Percentiles rank a stretch among this genome's conserved stretches.
phyloP scores from a whole-genome alignment of 2,888 invertebrate species.

The Ceriagrion tenellum region DNA sequence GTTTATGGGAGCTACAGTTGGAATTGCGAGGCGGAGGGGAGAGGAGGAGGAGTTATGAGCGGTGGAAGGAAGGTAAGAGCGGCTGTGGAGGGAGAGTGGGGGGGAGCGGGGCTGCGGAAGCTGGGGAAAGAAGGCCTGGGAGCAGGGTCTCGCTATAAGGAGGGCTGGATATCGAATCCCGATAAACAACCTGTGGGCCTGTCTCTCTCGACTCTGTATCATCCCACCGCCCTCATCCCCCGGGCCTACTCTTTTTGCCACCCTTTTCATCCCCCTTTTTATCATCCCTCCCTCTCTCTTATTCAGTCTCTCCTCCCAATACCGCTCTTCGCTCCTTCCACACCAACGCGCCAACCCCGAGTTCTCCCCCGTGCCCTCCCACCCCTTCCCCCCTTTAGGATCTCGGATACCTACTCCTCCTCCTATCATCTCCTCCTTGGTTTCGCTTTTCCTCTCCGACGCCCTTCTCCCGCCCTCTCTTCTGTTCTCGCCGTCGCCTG shows the following conservation, averaged over 20 bases:
- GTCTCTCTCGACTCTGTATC: slow-evolving; percentile 57
- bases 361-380: too few relatives aligned
- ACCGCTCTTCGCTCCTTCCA: not conserved
- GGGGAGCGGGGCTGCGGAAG: not conserved
- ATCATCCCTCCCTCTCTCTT: not conserved
- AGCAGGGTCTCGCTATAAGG: slow-evolving; percentile 32
- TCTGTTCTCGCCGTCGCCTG: not conserved
- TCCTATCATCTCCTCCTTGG: not conserved
- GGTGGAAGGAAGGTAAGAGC: not conserved
- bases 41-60: not conserved
- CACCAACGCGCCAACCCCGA: too few relatives aligned
- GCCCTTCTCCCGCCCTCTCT: not conserved
- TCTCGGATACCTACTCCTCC: not conserved
- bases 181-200: slow-evolving; percentile 66
- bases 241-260: not conserved
- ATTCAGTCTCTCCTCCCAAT: too few relatives aligned
- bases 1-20: slow-evolving; percentile 15
- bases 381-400: too few relatives aligned
- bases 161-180: slow-evolving; percentile 59
- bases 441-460: not conserved
- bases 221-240: slow-evolving; percentile 37
- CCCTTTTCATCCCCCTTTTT: not conserved
- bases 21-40: not conserved
- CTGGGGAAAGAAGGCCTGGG: not conserved
- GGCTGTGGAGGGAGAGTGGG: not conserved